These are phyloP conservation scores for Catharus fuscescens DNA, from an alignment of 2,113 vertebrate genomes.

Conservation along the genomic window DNA sequence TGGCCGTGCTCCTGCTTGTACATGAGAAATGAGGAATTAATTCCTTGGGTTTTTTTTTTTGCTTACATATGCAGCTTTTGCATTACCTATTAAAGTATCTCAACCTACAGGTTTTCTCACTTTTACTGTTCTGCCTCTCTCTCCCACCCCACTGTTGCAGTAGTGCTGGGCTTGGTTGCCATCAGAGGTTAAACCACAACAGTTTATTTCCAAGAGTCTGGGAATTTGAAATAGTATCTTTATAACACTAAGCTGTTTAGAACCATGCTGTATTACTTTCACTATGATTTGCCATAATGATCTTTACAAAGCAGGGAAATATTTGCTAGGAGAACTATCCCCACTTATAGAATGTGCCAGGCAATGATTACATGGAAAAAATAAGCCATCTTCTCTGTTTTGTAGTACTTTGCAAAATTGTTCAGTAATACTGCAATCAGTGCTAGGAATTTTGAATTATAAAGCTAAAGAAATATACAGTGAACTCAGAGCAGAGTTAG, in stretches of 20 bases:
- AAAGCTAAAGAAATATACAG: background rate
- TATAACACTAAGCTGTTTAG: background rate
- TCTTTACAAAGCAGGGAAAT: background rate
- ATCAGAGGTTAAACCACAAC: background rate
- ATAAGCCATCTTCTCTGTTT: background rate
- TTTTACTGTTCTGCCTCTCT: background rate
- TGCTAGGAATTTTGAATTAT: background rate
- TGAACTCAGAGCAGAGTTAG: background rate
- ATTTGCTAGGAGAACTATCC: constrained; percentile 8
- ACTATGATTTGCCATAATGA: background rate
- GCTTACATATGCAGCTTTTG: background rate
- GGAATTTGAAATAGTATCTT: background rate
- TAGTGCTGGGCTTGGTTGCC: background rate
- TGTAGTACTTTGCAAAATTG: background rate
- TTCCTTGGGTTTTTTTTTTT: fast-evolving
- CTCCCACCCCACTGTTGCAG: background rate
- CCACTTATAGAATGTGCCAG: background rate
- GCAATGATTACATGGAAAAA: background rate
- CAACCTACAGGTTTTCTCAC: background rate
- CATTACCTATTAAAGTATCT: background rate
- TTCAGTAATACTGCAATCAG: background rate
- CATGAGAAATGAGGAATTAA: background rate
- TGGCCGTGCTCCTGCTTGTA: background rate
- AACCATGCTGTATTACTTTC: background rate
- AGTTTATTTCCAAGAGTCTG: background rate